Evolutionary conservation across 2,888 invertebrate genomes (phyloP).

Genomic region (Ichneumoninae sp.): DNA sequence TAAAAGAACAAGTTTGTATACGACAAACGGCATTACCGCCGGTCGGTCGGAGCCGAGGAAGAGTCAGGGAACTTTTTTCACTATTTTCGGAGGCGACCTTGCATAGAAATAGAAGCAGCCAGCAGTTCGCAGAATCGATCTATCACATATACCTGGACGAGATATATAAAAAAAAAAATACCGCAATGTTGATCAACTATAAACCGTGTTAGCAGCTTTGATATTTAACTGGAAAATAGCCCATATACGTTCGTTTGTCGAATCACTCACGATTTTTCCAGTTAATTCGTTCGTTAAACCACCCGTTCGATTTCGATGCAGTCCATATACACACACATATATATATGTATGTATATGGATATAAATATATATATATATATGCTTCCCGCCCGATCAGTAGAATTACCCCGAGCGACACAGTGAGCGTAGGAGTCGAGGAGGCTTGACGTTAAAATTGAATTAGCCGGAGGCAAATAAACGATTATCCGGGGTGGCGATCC

Average conservation of each 20-base stretch:
- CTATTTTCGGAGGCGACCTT: not conserved
- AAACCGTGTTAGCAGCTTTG: not conserved
- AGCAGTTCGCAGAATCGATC: not conserved
- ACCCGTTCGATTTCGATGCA: not conserved
- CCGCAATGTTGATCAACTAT: not conserved
- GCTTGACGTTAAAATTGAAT: slow-evolving; percentile 67
- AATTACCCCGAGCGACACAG: slow-evolving; percentile 15
- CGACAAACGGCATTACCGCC: no score
- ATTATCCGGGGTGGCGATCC: slow-evolving; percentile 59
- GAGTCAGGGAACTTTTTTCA: not conserved
- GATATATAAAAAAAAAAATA: not conserved
- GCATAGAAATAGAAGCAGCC: not conserved
- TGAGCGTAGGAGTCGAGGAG: slow-evolving; percentile 33
- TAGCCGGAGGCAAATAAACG: slow-evolving; percentile 67
- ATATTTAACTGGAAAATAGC: not conserved
- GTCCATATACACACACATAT: no score
- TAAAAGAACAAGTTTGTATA: not conserved
- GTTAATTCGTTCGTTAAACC: not conserved
- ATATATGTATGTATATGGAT: not conserved
- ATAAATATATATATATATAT: not conserved
- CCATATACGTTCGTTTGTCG: not conserved
- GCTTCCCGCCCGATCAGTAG: slow-evolving; percentile 4
- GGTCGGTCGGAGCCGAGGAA: not conserved
- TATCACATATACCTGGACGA: no score
- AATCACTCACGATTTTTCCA: slow-evolving; percentile 1